These are phyloP conservation scores for Lethrus apterus DNA, from an alignment of 1,140 invertebrate genomes.

Conservation along the genomic window DNA sequence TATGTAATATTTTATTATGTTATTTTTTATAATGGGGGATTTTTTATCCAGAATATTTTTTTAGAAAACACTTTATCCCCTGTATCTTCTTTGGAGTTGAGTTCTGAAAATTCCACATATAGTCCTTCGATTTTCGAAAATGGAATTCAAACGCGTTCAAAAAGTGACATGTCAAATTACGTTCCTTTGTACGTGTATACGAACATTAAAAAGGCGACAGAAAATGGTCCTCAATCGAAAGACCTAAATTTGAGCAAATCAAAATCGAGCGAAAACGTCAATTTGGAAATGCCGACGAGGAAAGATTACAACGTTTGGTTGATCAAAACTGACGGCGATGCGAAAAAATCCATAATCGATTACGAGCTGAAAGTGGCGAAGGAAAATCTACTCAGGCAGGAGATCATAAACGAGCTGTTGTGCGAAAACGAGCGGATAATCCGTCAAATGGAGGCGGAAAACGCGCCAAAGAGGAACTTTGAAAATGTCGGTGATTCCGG, in stretches of 20 bases:
- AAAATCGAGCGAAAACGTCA: constrained; percentile 28
- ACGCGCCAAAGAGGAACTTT: constrained; percentile 6
- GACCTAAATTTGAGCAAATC: constrained; percentile 22
- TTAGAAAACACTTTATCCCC: constrained; percentile 6
- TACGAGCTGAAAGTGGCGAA: constrained; percentile 31
- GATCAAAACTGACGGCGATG: constrained; percentile 1
- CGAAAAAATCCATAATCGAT: neutral
- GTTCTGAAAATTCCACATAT: constrained; percentile 9
- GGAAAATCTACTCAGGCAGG: constrained; percentile 30
- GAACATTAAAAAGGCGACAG: constrained; percentile 24
- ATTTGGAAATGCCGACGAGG: constrained; percentile 9
- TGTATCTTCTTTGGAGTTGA: constrained; percentile 1
- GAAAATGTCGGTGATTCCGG: constrained; percentile 4
- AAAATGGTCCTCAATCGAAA: constrained; percentile 1
- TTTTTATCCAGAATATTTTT: too few relatives aligned
- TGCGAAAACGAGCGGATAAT: constrained; percentile 32
- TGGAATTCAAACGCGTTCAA: constrained; percentile 22
- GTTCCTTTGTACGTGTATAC: constrained; percentile 26
- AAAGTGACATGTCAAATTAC: constrained; percentile 33
- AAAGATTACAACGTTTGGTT: constrained; percentile 5
- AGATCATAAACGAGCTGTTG: constrained; percentile 35
- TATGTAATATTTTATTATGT: neutral
- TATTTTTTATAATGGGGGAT: neutral
- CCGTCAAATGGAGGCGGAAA: constrained; percentile 8
- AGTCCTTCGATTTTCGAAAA: constrained; percentile 19